phyloP scores from a whole-genome alignment of 2,888 invertebrate genomes.

The Aphodius granarius region DNA sequence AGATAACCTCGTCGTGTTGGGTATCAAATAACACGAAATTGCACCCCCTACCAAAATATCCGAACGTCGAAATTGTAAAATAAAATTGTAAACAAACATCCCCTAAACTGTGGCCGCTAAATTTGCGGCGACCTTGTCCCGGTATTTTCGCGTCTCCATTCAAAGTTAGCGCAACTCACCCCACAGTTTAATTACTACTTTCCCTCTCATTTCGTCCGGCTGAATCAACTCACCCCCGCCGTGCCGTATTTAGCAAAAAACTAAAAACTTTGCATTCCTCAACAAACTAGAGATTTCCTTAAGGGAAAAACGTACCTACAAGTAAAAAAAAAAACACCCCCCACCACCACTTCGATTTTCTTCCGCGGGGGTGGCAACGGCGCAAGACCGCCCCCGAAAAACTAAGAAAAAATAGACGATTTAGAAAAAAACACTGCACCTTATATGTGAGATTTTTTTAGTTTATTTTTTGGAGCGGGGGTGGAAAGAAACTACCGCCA shows the following conservation, averaged over 20 bases:
- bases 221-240: not conserved
- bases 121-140: not conserved
- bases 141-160: not conserved
- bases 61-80: not conserved
- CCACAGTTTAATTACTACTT: not conserved
- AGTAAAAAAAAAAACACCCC: not conserved
- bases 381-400: not conserved
- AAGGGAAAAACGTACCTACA: not conserved
- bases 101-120: not conserved
- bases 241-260: not conserved
- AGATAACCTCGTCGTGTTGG: not conserved
- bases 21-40: not conserved
- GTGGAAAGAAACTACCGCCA: not conserved
- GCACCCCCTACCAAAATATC: not conserved
- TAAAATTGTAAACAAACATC: too few relatives aligned
- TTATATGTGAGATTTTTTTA: not conserved
- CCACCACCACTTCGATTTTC: not conserved
- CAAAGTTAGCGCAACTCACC: not conserved
- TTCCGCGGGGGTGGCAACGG: not conserved
- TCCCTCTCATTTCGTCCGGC: not conserved
- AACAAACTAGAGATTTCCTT: not conserved
- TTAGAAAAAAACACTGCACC: not conserved
- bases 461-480: not conserved
- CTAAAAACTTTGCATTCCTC: not conserved
- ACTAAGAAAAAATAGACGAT: not conserved